Percentiles rank a stretch among this genome's conserved stretches.
phyloP scores from a whole-genome alignment of 2,113 vertebrate species.

The Zosterops pallidus region DNA sequence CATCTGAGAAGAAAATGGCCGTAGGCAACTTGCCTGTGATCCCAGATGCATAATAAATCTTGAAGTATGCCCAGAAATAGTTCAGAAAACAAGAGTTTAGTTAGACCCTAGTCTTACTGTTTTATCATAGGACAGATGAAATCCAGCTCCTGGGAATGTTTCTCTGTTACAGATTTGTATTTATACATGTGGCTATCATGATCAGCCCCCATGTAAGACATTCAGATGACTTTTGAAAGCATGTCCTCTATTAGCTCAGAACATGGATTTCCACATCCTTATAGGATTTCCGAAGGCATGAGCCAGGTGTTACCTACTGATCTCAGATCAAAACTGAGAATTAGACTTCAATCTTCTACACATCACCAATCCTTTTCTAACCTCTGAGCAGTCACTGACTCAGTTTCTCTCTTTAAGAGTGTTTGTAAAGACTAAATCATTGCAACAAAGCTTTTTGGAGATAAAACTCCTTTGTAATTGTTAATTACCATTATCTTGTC shows the following conservation, averaged over 20 bases:
- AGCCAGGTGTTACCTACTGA: background rate
- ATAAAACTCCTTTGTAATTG: background rate
- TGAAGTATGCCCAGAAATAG: background rate
- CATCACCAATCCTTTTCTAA: background rate
- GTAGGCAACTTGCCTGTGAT: background rate
- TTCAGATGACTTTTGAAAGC: background rate
- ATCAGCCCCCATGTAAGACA: background rate
- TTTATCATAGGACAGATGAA: background rate
- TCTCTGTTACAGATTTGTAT: background rate
- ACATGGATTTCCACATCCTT: background rate
- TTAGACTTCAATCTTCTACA: background rate
- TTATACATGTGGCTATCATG: accelerated
- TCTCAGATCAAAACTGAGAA: background rate
- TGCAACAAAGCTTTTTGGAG: background rate
- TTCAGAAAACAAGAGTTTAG: background rate
- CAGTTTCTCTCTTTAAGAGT: background rate
- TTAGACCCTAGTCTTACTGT: background rate
- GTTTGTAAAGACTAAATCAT: background rate
- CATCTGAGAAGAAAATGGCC: background rate
- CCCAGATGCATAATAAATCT: background rate
- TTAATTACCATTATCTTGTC: background rate
- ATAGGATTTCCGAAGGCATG: background rate
- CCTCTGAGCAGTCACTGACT: background rate
- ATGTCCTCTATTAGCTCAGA: background rate
- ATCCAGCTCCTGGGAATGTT: background rate